Evolutionary conservation across 2,113 vertebrate species (phyloP).

Genomic region (Indicator indicator): DNA sequence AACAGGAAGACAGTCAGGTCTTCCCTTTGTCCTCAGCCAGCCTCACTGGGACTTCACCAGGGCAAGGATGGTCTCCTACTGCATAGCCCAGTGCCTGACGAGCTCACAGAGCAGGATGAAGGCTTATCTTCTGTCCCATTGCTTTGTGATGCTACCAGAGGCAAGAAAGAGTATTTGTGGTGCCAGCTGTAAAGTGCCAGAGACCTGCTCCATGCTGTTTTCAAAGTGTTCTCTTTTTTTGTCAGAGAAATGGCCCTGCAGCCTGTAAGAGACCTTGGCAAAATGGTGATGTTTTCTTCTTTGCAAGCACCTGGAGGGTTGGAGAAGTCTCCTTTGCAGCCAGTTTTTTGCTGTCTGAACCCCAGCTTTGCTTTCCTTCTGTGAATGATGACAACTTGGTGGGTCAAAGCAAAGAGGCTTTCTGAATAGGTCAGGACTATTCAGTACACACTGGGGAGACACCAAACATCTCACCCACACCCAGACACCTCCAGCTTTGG

Average conservation of each 20-base stretch:
- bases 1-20: background rate
- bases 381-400: background rate
- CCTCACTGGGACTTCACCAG: fast-evolving
- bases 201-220: background rate
- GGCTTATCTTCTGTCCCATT: background rate
- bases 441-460: background rate
- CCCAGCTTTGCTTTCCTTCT: background rate
- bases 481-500: background rate
- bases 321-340: background rate
- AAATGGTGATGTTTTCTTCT: background rate
- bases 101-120: background rate
- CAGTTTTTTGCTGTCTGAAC: background rate
- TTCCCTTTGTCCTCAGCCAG: background rate
- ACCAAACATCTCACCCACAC: background rate
- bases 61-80: background rate
- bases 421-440: background rate
- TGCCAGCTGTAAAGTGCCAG: background rate
- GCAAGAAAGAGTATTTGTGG: background rate
- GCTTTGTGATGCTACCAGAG: background rate
- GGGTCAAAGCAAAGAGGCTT: background rate
- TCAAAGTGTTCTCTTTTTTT: background rate
- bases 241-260: background rate
- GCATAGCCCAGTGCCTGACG: background rate
- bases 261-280: background rate
- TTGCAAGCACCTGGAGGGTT: background rate